phyloP scores from a whole-genome alignment of 2,113 vertebrate species.

The Saccopteryx leptura region DNA sequence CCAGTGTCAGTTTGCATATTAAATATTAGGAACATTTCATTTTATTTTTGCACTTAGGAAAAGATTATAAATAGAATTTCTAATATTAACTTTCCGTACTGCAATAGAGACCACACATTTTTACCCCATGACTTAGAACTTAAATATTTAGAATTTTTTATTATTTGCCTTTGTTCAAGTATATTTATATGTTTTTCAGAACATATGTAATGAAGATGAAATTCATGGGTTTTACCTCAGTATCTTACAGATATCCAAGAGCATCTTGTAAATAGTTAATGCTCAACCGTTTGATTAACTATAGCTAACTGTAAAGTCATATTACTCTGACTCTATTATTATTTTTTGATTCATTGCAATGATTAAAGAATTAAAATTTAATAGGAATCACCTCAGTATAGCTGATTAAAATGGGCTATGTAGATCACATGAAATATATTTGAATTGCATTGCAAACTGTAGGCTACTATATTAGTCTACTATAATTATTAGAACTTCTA shows the following conservation, averaged over 20 bases:
- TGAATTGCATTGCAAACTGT: background rate
- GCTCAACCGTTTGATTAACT: background rate
- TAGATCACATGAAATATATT: background rate
- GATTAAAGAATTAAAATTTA: constrained; percentile 9
- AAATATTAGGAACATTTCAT: background rate
- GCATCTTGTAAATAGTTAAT: constrained; percentile 19
- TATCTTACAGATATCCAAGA: background rate
- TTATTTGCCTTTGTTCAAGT: constrained; percentile 13
- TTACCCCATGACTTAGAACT: background rate
- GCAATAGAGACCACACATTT: background rate
- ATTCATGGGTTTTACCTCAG: background rate
- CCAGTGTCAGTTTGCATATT: background rate
- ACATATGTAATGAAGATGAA: background rate
- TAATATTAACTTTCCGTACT: background rate
- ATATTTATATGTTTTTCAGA: background rate
- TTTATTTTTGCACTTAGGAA: background rate
- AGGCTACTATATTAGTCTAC: background rate
- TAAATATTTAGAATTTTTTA: background rate
- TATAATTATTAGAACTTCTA: constrained; percentile 21
- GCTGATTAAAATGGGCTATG: background rate
- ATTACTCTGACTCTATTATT: background rate
- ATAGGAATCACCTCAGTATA: background rate
- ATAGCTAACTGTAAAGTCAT: background rate
- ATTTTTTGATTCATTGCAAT: background rate
- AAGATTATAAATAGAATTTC: constrained; percentile 26